Conservation (phyloP, 2,113 vertebrate genomes). For the Pseudonaja textilis region DNA sequence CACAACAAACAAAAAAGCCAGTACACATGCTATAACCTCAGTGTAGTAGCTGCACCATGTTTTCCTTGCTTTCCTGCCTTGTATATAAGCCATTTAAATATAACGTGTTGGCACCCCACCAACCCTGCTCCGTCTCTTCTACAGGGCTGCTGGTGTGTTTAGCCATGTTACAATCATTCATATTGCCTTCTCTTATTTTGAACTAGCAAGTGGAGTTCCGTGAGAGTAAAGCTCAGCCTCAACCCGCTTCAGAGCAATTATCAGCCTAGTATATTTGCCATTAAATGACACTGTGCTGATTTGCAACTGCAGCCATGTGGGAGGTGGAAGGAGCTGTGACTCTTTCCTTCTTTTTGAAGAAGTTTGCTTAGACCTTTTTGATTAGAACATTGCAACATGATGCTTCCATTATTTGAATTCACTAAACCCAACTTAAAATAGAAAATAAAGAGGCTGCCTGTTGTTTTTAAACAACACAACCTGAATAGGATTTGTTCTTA, state of each 20-base stretch:
- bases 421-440: neutral
- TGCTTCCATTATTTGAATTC: neutral
- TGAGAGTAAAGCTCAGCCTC: slow-evolving; percentile 33
- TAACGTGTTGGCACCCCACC: slow-evolving; percentile 15
- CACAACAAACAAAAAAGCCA: neutral
- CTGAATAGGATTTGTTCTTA: neutral
- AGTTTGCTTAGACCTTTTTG: neutral
- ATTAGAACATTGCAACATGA: neutral
- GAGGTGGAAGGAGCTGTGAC: neutral
- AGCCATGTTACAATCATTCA: slow-evolving; percentile 34
- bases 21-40: neutral
- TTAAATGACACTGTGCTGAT: slow-evolving; percentile 16
- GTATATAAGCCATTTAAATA: neutral
- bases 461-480: neutral
- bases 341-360: neutral
- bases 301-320: slow-evolving; percentile 31
- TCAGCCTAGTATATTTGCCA: slow-evolving; percentile 25
- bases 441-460: neutral
- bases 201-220: slow-evolving; percentile 29
- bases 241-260: slow-evolving; percentile 43
- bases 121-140: neutral
- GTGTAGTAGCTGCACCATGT: neutral
- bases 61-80: slow-evolving; percentile 7
- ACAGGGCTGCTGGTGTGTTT: slow-evolving; percentile 27
- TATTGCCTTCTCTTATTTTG: slow-evolving; percentile 31